These are phyloP conservation scores for Xanthorhoe designata DNA, from an alignment of 2,888 invertebrate genomes.

Conservation along the genomic window DNA sequence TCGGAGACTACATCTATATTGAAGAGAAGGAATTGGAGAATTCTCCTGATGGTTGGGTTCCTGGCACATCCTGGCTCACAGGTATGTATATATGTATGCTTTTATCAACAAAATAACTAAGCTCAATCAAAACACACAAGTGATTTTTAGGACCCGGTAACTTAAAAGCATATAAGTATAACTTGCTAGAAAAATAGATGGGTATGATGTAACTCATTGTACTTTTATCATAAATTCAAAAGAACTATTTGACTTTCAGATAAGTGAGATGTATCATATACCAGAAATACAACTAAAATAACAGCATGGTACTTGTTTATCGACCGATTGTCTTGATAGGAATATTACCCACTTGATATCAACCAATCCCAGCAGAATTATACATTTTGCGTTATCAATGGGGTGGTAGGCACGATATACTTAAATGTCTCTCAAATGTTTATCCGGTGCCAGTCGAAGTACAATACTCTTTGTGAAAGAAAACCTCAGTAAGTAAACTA, in stretches of 20 bases:
- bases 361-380: neutral
- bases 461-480: neutral
- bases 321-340: neutral
- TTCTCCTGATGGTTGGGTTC: slow-evolving; percentile 95
- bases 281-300: neutral
- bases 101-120: too few relatives aligned
- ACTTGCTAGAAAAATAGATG: neutral
- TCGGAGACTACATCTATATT: slow-evolving; percentile 94
- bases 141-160: too few relatives aligned
- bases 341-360: neutral
- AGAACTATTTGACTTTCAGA: too few relatives aligned
- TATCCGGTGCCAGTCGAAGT: neutral
- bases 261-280: neutral
- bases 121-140: neutral
- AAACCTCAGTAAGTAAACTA: neutral
- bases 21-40: slow-evolving; percentile 89
- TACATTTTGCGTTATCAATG: neutral
- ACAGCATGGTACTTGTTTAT: neutral
- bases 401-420: neutral
- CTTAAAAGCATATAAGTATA: neutral
- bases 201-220: too few relatives aligned
- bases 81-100: slow-evolving; percentile 75
- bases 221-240: too few relatives aligned
- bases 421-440: neutral
- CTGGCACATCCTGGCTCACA: slow-evolving; percentile 93